Conservation (phyloP, 1,140 invertebrate genomes). For the Drosophila bipectinata region DNA sequence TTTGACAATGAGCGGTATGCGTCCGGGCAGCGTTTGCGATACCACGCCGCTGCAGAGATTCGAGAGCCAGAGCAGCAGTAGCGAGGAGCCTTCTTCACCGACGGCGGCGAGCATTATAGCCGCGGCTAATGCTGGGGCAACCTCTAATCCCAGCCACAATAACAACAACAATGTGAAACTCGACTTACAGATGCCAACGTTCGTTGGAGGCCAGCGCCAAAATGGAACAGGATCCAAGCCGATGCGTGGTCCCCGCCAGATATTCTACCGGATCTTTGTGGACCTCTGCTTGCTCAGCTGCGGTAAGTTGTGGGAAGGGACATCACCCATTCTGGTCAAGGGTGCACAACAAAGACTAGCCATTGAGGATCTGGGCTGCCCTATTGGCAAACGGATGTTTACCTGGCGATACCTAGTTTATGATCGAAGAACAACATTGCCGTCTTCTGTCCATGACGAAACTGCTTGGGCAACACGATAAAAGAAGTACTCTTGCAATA, state of each 20-base stretch:
- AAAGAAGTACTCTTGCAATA: not conserved
- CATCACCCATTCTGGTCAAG: not conserved
- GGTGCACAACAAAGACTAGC: not conserved
- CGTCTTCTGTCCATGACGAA: not conserved
- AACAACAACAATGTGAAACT: slow-evolving; percentile 75
- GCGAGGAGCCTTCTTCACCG: slow-evolving; percentile 74
- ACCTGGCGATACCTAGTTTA: slow-evolving; percentile 5
- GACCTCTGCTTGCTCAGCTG: slow-evolving; percentile 66
- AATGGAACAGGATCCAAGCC: slow-evolving; percentile 26
- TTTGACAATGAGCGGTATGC: slow-evolving; percentile 63
- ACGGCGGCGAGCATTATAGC: slow-evolving; percentile 63
- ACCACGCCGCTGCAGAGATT: slow-evolving; percentile 76
- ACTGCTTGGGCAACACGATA: not conserved
- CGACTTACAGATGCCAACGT: slow-evolving; percentile 65
- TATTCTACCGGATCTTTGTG: slow-evolving; percentile 58
- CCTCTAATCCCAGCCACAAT: slow-evolving; percentile 30
- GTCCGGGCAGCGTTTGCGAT: slow-evolving; percentile 66
- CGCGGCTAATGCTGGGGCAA: slow-evolving; percentile 35
- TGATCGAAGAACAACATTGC: no score
- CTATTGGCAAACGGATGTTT: slow-evolving; percentile 9
- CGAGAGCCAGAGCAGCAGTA: slow-evolving; percentile 73
- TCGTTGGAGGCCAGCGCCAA: slow-evolving; percentile 21
- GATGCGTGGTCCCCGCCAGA: slow-evolving; percentile 45
- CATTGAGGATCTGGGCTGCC: no score
- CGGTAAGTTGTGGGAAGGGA: slow-evolving; percentile 52